Evolutionary conservation across 2,797 vertebrate species (phyloP).

Genomic region (Urosaurus nigricauda): DNA sequence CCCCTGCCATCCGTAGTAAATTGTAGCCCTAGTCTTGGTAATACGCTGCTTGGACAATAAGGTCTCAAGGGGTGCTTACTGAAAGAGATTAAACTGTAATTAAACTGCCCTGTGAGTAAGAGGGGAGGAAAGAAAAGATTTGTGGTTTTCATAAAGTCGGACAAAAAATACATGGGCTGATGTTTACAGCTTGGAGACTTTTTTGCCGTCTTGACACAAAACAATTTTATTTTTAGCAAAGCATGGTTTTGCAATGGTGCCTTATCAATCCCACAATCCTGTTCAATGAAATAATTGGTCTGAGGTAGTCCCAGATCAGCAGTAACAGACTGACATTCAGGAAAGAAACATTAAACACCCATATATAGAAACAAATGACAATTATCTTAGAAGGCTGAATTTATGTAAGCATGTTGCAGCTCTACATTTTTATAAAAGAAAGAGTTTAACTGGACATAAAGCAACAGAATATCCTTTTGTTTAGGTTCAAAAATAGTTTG

Average conservation of each 20-base stretch:
- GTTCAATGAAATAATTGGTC: constrained; percentile 79
- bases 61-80: constrained; percentile 76
- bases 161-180: constrained; percentile 76
- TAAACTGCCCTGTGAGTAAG: constrained; percentile 78
- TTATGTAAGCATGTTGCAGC: constrained; percentile 71
- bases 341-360: constrained; percentile 70
- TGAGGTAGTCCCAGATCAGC: constrained; percentile 74
- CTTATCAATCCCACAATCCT: constrained; percentile 77
- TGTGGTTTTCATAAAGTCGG: constrained; percentile 83
- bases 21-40: constrained; percentile 77
- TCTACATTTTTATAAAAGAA: constrained; percentile 41
- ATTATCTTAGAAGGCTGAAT: constrained; percentile 76
- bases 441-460: constrained; percentile 69
- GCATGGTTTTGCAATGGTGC: constrained; percentile 74
- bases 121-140: constrained; percentile 70
- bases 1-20: constrained; percentile 75
- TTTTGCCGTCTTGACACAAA: constrained; percentile 72
- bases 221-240: constrained; percentile 81
- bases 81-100: constrained; percentile 84
- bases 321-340: constrained; percentile 74
- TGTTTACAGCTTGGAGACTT: constrained; percentile 78
- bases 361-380: constrained; percentile 68
- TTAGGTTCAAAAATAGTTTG: constrained; percentile 73
- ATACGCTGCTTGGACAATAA: constrained; percentile 75
- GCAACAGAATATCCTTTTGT: constrained; percentile 79